These are phyloP conservation scores for Microcebus griseorufus DNA, from an alignment of 2,113 vertebrate species.

Conservation along the genomic window DNA sequence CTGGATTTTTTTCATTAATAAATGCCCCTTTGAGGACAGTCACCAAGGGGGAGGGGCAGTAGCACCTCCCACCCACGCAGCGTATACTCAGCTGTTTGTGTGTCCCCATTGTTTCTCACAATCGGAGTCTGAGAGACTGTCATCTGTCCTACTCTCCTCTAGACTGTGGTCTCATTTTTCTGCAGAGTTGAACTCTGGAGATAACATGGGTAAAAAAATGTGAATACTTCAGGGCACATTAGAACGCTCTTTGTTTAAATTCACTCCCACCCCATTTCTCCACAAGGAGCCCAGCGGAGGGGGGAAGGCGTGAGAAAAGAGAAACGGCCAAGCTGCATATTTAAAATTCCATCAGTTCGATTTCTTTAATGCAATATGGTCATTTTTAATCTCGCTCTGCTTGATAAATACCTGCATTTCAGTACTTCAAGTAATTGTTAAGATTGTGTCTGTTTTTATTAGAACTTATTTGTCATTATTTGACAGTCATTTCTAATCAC, in stretches of 20 bases:
- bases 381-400: constrained; percentile 76
- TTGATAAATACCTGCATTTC: constrained; percentile 79
- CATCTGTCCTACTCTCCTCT: constrained; percentile 36
- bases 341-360: constrained; percentile 78
- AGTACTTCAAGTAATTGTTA: constrained; percentile 76
- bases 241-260: constrained; percentile 68
- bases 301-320: constrained; percentile 45
- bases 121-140: background rate
- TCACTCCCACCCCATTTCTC: constrained; percentile 67
- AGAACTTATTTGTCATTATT: constrained; percentile 77
- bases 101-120: constrained; percentile 52
- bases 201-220: constrained; percentile 59
- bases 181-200: constrained; percentile 51
- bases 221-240: constrained; percentile 52
- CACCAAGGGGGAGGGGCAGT: background rate
- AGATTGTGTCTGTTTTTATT: constrained; percentile 80
- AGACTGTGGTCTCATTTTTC: constrained; percentile 54
- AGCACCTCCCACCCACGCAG: background rate
- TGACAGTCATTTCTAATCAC: constrained; percentile 75
- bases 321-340: constrained; percentile 54
- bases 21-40: background rate
- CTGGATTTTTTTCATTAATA: background rate
- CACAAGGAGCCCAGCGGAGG: constrained; percentile 8
- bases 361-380: constrained; percentile 76
- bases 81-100: background rate